Evolutionary conservation across 1,140 invertebrate species (phyloP), one percentile per base, ranked within the genome.

Genomic region (Cyclina sinensis): DNA sequence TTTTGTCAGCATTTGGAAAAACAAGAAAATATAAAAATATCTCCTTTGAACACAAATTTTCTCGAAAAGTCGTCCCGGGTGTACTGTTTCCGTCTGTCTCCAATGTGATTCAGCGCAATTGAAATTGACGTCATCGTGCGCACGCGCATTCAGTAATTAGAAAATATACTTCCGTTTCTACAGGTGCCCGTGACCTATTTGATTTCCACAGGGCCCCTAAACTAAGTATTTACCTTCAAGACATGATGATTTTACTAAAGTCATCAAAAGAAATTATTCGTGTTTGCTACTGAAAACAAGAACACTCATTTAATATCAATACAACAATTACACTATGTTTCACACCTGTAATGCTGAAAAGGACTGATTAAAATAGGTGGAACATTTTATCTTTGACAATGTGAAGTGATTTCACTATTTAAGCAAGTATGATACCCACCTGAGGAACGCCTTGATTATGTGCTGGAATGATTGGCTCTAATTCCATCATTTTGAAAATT

Each of bases 401-500:
- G n/a, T 80, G 11, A n/a, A 32, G 30, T 73, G n/a, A n/a, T n/a
- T n/a, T n/a, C n/a, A n/a, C n/a, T n/a, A n/a, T 43, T 65, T 59
- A 11, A 82, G 9, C 16, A 39, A 27, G 21, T 51, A 24, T 24
- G 21, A 78, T 82, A 90, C 92, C 90, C 90, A 94, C 93, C 91
- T 90, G 90, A 30, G 89, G 79, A 24, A 90, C 88, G 54, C 62
- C 35, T 37, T 57, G 89, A 70, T 89, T 90, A 57, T 81, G 65
- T 11, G 84, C 82, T 27, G 88, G 86, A 57, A 91, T 80, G 57
- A 91, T 82, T 39, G 73, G 84, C 57, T 94, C 90, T 83, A 92
- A 88, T 91, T 94, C 87, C 91, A 94, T 93, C 92, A 92, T 94
- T 88, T 93, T 93, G 80, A 70, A n/a, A 35, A n/a, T 32, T 43